Percentiles rank a stretch among this genome's conserved stretches.
Evolutionary conservation across 2,797 vertebrate species (phyloP).

Genomic region (Acrossocheilus fasciatus): DNA sequence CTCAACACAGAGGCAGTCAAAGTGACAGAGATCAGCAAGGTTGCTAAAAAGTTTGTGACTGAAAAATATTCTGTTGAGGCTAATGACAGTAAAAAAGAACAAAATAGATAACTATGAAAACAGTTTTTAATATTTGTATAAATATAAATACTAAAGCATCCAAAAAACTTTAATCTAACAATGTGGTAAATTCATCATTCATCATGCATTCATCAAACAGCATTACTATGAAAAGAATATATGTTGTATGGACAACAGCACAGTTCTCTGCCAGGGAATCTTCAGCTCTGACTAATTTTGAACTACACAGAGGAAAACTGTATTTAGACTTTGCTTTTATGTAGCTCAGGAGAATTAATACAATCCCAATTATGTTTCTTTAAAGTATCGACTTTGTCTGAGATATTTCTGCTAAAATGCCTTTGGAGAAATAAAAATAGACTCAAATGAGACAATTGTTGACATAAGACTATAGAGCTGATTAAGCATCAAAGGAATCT

Average conservation of each 20-base stretch:
- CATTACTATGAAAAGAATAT: not conserved
- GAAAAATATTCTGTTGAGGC: constrained; percentile 37
- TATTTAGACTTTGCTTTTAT: constrained; percentile 4
- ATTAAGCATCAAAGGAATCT: constrained; percentile 7
- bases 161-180: constrained; percentile 36
- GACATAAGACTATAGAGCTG: not conserved
- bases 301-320: not conserved
- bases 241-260: not conserved
- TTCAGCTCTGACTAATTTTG: not conserved
- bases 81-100: constrained; percentile 44
- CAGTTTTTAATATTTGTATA: constrained; percentile 30
- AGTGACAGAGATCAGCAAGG: constrained; percentile 20
- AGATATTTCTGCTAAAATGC: not conserved
- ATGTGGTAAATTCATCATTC: constrained; percentile 30
- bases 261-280: not conserved
- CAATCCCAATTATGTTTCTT: not conserved
- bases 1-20: constrained; percentile 26
- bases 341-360: not conserved
- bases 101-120: constrained; percentile 41
- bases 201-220: constrained; percentile 8
- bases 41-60: constrained; percentile 36
- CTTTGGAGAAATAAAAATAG: not conserved
- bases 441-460: not conserved
- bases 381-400: constrained; percentile 5
- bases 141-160: constrained; percentile 24